A percentile compares a stretch with the other conserved stretches of the same genome.
These are phyloP conservation scores for Eupeodes luniger DNA, from an alignment of 2,888 invertebrate genomes.

Conservation along the genomic window DNA sequence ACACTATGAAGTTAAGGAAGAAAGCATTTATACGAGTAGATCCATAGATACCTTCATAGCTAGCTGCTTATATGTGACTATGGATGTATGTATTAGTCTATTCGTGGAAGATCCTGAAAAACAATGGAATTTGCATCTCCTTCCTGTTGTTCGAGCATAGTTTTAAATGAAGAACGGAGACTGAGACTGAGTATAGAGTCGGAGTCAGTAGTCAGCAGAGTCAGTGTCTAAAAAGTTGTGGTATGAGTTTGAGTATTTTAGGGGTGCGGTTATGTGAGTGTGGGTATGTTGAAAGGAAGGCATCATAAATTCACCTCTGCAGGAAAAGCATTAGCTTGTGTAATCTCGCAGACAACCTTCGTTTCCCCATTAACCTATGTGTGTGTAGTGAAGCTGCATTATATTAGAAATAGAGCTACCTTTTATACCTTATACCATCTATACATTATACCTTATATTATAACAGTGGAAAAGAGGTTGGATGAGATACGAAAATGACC, in stretches of 20 bases:
- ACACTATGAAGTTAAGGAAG: constrained; percentile 39
- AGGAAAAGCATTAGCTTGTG: constrained; percentile 50
- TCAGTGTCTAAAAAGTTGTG: not conserved
- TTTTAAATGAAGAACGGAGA: constrained; percentile 38
- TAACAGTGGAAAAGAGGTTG: constrained; percentile 9
- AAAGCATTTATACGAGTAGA: constrained; percentile 42
- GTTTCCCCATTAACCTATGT: constrained; percentile 55
- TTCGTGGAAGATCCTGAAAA: constrained; percentile 41
- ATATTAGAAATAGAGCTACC: constrained; percentile 6
- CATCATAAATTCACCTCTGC: constrained; percentile 66
- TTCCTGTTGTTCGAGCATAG: constrained; percentile 48
- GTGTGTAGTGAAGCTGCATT: not conserved
- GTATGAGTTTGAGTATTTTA: constrained; percentile 24
- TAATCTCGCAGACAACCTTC: constrained; percentile 55
- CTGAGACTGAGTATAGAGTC: not conserved
- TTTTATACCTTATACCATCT: not conserved
- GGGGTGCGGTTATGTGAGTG: constrained; percentile 7
- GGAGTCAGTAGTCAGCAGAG: too few relatives aligned
- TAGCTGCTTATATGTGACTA: too few relatives aligned
- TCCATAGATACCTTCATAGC: not conserved
- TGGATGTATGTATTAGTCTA: not conserved
- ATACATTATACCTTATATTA: not conserved
- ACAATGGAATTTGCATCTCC: constrained; percentile 71
- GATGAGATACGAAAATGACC: constrained; percentile 60
- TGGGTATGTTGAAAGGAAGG: constrained; percentile 10